Percentiles rank a stretch among this genome's conserved stretches.
phyloP scores from a whole-genome alignment of 2,888 invertebrate species.

The Acleris emargana region DNA sequence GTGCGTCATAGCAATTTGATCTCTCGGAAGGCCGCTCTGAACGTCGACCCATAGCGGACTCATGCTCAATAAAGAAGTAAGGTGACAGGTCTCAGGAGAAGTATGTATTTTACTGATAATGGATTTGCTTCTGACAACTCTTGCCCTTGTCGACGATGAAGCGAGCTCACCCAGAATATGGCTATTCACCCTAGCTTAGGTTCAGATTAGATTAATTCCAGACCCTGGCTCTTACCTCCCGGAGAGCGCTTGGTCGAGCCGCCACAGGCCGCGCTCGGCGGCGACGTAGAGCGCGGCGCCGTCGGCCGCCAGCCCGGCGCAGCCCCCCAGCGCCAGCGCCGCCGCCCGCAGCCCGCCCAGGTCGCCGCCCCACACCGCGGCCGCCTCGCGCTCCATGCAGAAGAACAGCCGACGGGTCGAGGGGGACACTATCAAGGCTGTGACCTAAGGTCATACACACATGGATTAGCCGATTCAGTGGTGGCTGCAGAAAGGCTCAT shows the following conservation, averaged over 20 bases:
- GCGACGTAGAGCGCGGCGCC: conserved; percentile 86
- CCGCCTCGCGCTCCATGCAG: conserved; percentile 72
- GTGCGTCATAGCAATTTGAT: too few species aligned
- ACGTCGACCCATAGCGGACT: too few species aligned
- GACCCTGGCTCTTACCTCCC: neutral
- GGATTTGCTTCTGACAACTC: too few species aligned
- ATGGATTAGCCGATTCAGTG: neutral
- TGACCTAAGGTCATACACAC: conserved; percentile 60
- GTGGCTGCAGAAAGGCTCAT: too few species aligned
- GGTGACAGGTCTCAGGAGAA: too few species aligned
- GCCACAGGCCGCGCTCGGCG: conserved; percentile 42
- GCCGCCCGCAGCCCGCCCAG: conserved; percentile 78
- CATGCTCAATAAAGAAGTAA: too few species aligned
- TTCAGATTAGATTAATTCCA: too few species aligned
- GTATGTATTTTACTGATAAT: too few species aligned
- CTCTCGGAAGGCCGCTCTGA: too few species aligned
- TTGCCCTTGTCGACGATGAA: too few species aligned
- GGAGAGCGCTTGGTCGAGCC: neutral
- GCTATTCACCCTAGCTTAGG: too few species aligned
- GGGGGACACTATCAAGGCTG: conserved; percentile 86
- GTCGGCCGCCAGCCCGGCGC: conserved; percentile 85
- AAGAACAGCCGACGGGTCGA: conserved; percentile 84
- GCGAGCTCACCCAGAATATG: too few species aligned
- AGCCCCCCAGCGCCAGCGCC: conserved; percentile 79
- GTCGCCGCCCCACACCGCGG: conserved; percentile 75